Conservation (phyloP, 2,113 vertebrate genomes). For the Ammospiza caudacuta region DNA sequence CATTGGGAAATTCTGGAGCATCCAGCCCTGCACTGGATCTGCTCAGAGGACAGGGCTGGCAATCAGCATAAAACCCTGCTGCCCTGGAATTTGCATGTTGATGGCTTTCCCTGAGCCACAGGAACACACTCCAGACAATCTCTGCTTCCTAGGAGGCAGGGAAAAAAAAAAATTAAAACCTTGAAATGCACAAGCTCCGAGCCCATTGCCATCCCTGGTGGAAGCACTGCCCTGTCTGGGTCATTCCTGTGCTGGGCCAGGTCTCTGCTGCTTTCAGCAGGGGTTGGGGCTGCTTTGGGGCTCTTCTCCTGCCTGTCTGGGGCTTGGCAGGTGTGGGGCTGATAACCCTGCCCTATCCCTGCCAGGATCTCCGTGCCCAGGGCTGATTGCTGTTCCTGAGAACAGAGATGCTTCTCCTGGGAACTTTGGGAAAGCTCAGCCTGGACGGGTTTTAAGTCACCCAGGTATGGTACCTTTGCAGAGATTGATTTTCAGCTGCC, state of each 20-base stretch:
- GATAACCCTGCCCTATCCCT: neutral
- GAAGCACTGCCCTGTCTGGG: fast-evolving
- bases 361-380: neutral
- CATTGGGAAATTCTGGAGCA: neutral
- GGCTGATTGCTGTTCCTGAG: neutral
- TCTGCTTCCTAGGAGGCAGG: neutral
- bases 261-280: neutral
- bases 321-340: neutral
- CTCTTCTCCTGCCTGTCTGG: neutral
- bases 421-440: neutral
- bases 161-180: neutral
- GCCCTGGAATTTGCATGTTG: neutral
- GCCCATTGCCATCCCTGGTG: neutral
- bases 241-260: too few species aligned
- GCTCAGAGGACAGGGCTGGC: neutral
- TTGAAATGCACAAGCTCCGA: neutral
- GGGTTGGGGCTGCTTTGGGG: neutral
- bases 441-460: neutral
- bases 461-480: neutral
- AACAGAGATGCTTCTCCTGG: neutral
- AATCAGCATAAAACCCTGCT: neutral
- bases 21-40: neutral
- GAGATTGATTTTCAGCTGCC: neutral
- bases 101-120: neutral
- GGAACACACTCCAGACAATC: neutral